Evolutionary conservation across 2,888 invertebrate genomes (phyloP).

Genomic region (Lasioglossum oenotherae): DNA sequence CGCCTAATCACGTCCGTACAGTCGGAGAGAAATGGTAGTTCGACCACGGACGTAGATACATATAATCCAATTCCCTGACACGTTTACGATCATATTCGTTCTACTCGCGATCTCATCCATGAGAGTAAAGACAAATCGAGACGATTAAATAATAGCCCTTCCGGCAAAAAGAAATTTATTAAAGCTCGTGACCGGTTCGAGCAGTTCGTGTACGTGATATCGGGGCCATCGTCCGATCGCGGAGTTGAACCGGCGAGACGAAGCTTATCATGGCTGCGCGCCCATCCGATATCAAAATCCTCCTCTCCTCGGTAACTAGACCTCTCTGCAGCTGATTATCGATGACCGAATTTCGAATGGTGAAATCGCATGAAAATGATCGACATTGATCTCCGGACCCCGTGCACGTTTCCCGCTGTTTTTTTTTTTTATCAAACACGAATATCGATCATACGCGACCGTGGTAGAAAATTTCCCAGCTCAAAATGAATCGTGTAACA

Average conservation of each 20-base stretch:
- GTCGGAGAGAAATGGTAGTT: neutral
- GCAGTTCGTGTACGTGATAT: conserved; percentile 50
- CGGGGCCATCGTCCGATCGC: conserved; percentile 43
- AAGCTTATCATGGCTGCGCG: conserved; percentile 75
- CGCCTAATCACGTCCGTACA: neutral
- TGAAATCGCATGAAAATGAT: conserved; percentile 47
- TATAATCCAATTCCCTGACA: neutral
- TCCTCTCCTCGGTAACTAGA: conserved; percentile 22
- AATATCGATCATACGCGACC: conserved; percentile 3
- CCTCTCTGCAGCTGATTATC: conserved; percentile 56
- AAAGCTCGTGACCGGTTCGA: conserved; percentile 25
- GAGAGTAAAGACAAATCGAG: conserved; percentile 17
- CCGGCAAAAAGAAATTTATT: conserved; percentile 37
- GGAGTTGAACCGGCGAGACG: conserved; percentile 39
- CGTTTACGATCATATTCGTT: neutral
- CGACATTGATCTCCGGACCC: conserved; percentile 25
- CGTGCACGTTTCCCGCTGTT: neutral
- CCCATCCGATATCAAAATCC: conserved; percentile 66
- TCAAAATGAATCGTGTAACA: conserved; percentile 7
- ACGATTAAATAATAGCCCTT: conserved; percentile 35
- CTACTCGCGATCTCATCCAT: neutral
- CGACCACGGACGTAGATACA: too few species aligned
- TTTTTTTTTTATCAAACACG: neutral
- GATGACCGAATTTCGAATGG: conserved; percentile 52
- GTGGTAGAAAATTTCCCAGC: neutral